A percentile compares a stretch with the other conserved stretches of the same genome.
phyloP scores from a whole-genome alignment of 2,113 vertebrate genomes.

The Lates calcarifer region DNA sequence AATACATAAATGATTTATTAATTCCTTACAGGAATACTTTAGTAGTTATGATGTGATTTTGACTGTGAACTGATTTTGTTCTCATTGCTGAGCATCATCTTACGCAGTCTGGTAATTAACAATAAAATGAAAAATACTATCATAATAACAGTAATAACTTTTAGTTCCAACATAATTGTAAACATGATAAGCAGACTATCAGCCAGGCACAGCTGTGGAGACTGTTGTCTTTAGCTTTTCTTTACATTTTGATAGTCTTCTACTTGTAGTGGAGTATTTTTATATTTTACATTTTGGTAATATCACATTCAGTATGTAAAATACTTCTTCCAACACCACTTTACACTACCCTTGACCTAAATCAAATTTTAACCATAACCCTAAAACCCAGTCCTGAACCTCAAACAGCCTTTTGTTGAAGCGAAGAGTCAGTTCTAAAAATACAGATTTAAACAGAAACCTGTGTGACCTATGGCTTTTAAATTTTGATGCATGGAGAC shows the following conservation, averaged over 20 bases:
- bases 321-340: background rate
- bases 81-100: too few species aligned
- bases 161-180: background rate
- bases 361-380: background rate
- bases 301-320: background rate
- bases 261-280: too few species aligned
- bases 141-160: background rate
- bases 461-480: background rate
- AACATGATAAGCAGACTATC: too few species aligned
- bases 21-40: too few species aligned
- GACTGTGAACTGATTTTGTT: too few species aligned
- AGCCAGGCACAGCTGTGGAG: too few species aligned
- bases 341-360: background rate
- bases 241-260: background rate
- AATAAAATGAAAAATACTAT: background rate
- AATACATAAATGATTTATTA: too few species aligned
- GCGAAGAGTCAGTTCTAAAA: background rate
- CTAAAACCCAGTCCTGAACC: background rate
- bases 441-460: background rate
- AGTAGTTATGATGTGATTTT: too few species aligned
- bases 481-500: slow-evolving; percentile 1
- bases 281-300: background rate
- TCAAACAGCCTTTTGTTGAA: background rate
- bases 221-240: too few species aligned
- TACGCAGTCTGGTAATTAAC: background rate